Base-by-base conservation (phyloP, 2,797 vertebrate genomes). In the Lagorchestes hirsutus region DNA sequence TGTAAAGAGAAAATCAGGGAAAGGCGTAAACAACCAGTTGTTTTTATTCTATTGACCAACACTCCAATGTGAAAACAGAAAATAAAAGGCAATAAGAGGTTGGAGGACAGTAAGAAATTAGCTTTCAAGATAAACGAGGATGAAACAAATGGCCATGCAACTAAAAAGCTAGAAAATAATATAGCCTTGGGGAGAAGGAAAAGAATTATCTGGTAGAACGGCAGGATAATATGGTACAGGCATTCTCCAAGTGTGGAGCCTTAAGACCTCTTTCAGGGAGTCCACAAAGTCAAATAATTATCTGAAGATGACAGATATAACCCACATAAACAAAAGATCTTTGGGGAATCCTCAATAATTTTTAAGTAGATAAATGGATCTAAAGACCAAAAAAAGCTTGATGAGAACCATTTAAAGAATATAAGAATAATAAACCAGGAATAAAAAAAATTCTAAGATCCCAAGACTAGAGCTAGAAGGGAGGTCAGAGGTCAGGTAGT, bases 11-110 rank as follows among this genome's bases (percentile, higher is more conserved):
- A 57, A 94, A n/a, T 74, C 55, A 28, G 90, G 31, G 67, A 31
- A 87, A 54, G 54, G 92, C 92, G n/a, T 95, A 57, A 95, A 90
- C 18, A 87, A 67, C 55, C 57, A 18, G 34, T 54, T 54, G 90
- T 52, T 52, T 52, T 52, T 52, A 74, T 59, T 90, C 62, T 58
- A 92, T 0, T 28, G 22, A 50, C 90, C 59, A 40, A 91, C 55
- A 54, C 31, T 0, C 11, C 29, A 31, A 11, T 2, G 6, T 0
- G 34, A 40, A 90, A 74, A 74, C 10, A 40, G 29, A 58, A 95
- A 24, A 90, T 0, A 56, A 82, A 91, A 3, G 82, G 90, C 59
- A 55, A 34, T 16, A 34, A 54, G 55, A n/a, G 91, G 87, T 11
- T 82, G 54, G 54, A 62, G 52, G n/a, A 56, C 90, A 31, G 54